Base-by-base conservation (phyloP, 1,140 invertebrate genomes). In the Trigoniulus corallinus region DNA sequence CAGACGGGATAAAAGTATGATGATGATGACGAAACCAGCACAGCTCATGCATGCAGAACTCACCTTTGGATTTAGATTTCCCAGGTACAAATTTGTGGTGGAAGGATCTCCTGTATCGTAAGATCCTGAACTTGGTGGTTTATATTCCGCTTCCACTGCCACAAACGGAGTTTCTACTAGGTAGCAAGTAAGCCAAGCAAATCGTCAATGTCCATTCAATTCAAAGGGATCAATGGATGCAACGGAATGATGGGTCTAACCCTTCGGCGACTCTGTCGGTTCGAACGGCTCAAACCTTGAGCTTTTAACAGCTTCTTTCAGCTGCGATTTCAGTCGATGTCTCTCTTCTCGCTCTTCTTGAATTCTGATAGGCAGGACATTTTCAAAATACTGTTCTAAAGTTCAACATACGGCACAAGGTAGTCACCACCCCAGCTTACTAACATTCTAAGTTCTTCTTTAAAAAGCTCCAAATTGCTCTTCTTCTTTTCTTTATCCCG, bases 31-130 rank as follows among this genome's bases (percentile, higher is more conserved):
- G n/a, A n/a, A n/a, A n/a, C n/a, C n/a, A n/a, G n/a, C n/a, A 34
- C 29, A 34, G 15, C 29, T 34, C 7, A 7, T 7, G 7, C 7
- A 7, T 7, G 29, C 41, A 18, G 3, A 42, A 56, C 50, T 62
- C 72, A 86, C 84, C 73, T 96, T 95, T 48, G 92, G 91, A 71
- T 91, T 94, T 3, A 99, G 75, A 70, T 98, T 98, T 51, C 92
- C 92, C 40, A 98, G 71, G 66, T 98, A 99, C 13, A 99, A 74
- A 68, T 99, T 99, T 27, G 95, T 99, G 2, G 94, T 98, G 59
- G 83, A 91, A 43, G 92, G 91, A 75, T 98, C 92, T 1, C 89
- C 88, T 52, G 83, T 86, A 64, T 93, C 89, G 68, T 87, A 89
- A 10, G 84, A 87, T n/a, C 83, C 82, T 53, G 57, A 56, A 37